A percentile compares a stretch with the other conserved stretches of the same genome.
Conservation (phyloP, 2,113 vertebrate genomes). For the Otis tarda region DNA sequence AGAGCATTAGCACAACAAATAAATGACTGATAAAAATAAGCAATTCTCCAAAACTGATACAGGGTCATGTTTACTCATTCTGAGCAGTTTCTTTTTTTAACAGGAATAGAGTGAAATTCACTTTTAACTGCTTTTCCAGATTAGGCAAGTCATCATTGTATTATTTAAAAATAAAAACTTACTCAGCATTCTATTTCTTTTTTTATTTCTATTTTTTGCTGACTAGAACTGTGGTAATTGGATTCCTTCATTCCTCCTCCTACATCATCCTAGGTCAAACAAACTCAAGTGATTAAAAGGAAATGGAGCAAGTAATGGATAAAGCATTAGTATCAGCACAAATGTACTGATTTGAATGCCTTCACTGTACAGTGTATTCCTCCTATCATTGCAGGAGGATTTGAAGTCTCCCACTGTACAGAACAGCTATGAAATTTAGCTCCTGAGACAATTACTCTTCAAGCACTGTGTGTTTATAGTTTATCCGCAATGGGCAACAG, state of each 20-base stretch:
- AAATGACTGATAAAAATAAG: not conserved
- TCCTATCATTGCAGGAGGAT: not conserved
- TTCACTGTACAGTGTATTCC: not conserved
- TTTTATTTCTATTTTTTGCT: constrained; percentile 1
- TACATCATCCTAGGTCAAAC: not conserved
- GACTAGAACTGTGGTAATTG: not conserved
- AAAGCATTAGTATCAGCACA: constrained; percentile 27
- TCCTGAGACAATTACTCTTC: not conserved
- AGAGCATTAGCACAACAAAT: not conserved
- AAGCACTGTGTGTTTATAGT: not conserved
- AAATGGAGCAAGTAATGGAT: constrained; percentile 57
- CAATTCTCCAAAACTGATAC: not conserved
- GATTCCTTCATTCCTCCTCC: constrained; percentile 27
- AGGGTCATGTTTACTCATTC: not conserved
- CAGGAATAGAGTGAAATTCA: not conserved
- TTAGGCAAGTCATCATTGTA: not conserved
- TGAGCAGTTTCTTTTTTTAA: not conserved
- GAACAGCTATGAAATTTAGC: not conserved
- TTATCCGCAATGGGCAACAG: not conserved
- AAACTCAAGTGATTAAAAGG: constrained; percentile 44
- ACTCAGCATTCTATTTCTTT: not conserved
- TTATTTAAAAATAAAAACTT: not conserved
- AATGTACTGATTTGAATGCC: not conserved
- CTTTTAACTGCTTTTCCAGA: not conserved
- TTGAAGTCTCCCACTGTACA: not conserved